phyloP scores from a whole-genome alignment of 23 tunicate species.

The Styela clava region DNA sequence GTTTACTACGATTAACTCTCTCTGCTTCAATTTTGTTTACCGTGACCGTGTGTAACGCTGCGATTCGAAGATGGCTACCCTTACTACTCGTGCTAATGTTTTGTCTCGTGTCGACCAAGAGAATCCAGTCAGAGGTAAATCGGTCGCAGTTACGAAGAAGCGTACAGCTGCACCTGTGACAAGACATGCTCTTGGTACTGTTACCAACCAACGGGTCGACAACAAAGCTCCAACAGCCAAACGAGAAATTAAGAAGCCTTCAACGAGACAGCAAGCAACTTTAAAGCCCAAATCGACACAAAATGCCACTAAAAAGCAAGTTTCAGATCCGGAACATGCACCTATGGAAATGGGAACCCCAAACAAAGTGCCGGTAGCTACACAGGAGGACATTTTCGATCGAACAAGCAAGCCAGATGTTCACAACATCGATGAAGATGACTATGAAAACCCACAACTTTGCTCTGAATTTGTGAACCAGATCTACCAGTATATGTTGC shows the following conservation, averaged over 20 bases:
- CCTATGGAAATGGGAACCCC: slow-evolving; percentile 42
- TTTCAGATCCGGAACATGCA: slow-evolving; percentile 8
- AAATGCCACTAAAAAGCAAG: neutral
- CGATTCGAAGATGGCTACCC: neutral
- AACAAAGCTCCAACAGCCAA: neutral
- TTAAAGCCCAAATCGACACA: neutral
- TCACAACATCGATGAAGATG: slow-evolving; percentile 67
- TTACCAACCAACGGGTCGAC: slow-evolving; percentile 28
- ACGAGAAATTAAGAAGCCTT: slow-evolving; percentile 20
- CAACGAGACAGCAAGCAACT: neutral
- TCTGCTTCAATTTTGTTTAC: no score
- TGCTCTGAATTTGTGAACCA: slow-evolving; percentile 87
- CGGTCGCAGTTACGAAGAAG: slow-evolving; percentile 67
- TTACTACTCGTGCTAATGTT: neutral
- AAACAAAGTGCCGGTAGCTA: neutral
- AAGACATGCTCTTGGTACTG: slow-evolving; percentile 49
- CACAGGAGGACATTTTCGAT: slow-evolving; percentile 41
- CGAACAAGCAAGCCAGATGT: slow-evolving; percentile 38
- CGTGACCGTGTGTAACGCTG: no score
- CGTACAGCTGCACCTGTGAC: slow-evolving; percentile 51
- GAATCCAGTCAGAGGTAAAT: slow-evolving; percentile 17
- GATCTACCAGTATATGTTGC: slow-evolving; percentile 90
- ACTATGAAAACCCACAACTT: slow-evolving; percentile 77
- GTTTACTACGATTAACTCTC: no score
- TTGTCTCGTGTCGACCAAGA: slow-evolving; percentile 14